phyloP scores from a whole-genome alignment of 2,797 vertebrate species.

The Periparus ater region DNA sequence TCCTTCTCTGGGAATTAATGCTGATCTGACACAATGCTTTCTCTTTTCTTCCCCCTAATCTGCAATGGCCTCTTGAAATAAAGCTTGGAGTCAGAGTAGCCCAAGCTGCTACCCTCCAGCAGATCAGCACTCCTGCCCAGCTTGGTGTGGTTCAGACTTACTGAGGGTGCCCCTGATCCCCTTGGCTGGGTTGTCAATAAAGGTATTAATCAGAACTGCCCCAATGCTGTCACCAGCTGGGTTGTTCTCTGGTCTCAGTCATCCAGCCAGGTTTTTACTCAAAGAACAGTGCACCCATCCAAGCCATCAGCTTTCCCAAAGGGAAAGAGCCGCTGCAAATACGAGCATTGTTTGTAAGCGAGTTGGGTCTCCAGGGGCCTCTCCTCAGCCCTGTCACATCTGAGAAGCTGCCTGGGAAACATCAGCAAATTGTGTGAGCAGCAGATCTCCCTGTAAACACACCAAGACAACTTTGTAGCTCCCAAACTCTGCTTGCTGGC shows the following conservation, averaged over 20 bases:
- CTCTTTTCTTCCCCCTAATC: not conserved
- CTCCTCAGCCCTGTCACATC: not conserved
- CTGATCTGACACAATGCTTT: not conserved
- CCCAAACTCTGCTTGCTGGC: not conserved
- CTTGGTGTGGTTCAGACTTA: not conserved
- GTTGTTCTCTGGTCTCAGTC: not conserved
- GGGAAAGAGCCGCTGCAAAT: not conserved
- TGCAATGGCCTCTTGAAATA: not conserved
- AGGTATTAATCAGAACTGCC: not conserved
- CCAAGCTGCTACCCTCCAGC: not conserved
- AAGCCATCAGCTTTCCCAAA: not conserved
- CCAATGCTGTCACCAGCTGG: not conserved
- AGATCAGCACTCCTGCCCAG: not conserved
- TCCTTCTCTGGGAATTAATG: not conserved
- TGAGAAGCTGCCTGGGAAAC: slow-evolving; percentile 48
- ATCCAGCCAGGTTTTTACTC: not conserved
- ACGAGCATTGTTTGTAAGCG: fast-evolving
- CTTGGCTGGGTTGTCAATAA: no score
- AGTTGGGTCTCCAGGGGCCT: not conserved
- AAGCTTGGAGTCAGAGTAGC: not conserved
- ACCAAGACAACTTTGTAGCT: not conserved
- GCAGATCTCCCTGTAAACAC: slow-evolving; percentile 18
- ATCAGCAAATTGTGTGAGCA: slow-evolving; percentile 19
- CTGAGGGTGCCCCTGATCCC: fast-evolving
- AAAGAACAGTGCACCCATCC: not conserved